A percentile compares a stretch with the other conserved stretches of the same genome.
These are phyloP conservation scores for Bergia puertoricense DNA, from an alignment of 92 coral and sea anemone species.

Conservation along the genomic window DNA sequence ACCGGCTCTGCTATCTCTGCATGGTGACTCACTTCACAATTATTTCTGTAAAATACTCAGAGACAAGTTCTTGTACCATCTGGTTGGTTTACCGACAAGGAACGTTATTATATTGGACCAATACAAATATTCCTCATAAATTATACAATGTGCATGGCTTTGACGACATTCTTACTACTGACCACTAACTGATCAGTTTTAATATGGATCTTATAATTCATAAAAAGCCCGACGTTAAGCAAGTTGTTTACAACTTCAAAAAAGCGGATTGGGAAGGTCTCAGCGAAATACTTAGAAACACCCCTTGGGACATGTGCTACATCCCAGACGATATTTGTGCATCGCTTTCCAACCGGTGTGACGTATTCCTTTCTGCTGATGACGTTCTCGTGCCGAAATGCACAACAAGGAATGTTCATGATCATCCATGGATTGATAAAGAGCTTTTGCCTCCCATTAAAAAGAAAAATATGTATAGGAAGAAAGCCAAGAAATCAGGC, in stretches of 20 bases:
- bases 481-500: constrained; percentile 28
- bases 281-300: constrained; percentile 49
- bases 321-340: constrained; percentile 51
- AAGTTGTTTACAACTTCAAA: constrained; percentile 53
- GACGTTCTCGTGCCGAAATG: constrained; percentile 59
- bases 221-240: constrained; percentile 2
- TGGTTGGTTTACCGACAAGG: too few species aligned
- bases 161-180: too few species aligned
- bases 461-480: background rate
- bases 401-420: constrained; percentile 35
- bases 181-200: too few species aligned
- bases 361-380: constrained; percentile 66
- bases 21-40: too few species aligned
- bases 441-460: constrained; percentile 48
- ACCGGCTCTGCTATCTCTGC: too few species aligned
- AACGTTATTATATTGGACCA: too few species aligned
- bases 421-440: constrained; percentile 68
- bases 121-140: too few species aligned
- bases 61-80: too few species aligned
- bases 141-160: too few species aligned
- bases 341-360: constrained; percentile 63
- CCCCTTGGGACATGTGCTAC: constrained; percentile 71
- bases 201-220: background rate
- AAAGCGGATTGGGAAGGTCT: constrained; percentile 65
- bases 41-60: too few species aligned